Evolutionary conservation across 2,888 invertebrate genomes (phyloP), one percentile per base, ranked within the genome.

Genomic region (Sussaba pulchella): DNA sequence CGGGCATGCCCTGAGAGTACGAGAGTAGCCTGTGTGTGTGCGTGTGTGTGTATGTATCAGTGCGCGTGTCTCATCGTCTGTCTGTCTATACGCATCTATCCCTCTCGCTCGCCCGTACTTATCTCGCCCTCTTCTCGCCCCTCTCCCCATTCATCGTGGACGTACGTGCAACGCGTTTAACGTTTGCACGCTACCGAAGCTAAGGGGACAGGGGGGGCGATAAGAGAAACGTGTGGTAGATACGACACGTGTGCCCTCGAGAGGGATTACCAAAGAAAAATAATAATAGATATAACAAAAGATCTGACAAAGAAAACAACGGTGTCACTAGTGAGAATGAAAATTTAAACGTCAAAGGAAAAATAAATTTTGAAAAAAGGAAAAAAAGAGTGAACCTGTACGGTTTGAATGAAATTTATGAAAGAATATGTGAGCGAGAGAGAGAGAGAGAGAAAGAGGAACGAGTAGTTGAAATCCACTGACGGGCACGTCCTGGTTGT

Each of bases 1-100:
- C 88, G 91, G 92, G 90, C 91, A 92, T 91, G 92, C 91, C 91
- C 91, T 90, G 91, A 91, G 91, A 91, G 90, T 90, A 91, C 91
- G 91, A 91, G 92, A 91, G 91, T 89, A 89, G 88, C 83, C 83
- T 89, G 90, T 83, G 88, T 87, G 85, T 84, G 84, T 85, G 84
- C 78, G 75, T 78, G 81, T 79, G 63, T 82, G 74, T 67, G 54
- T 64, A 67, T 64, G 59, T 43, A 66, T 52, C n/a, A n/a, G 69
- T 45, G 45, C n/a, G 59, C 52, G 54, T 39, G 59, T 36, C 39
- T 41, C 45, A n/a, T 63, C 24, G 66, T 45, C n/a, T 14, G 8
- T 63, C 3, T 36, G 26, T 47, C n/a, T 63, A 9, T 67, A 3
- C 12, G n/a, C 39, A 24, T 26, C 39, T 39, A 21, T 36, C 31